phyloP scores from a whole-genome alignment of 1,140 invertebrate genomes.

The Diorhabda elongata region DNA sequence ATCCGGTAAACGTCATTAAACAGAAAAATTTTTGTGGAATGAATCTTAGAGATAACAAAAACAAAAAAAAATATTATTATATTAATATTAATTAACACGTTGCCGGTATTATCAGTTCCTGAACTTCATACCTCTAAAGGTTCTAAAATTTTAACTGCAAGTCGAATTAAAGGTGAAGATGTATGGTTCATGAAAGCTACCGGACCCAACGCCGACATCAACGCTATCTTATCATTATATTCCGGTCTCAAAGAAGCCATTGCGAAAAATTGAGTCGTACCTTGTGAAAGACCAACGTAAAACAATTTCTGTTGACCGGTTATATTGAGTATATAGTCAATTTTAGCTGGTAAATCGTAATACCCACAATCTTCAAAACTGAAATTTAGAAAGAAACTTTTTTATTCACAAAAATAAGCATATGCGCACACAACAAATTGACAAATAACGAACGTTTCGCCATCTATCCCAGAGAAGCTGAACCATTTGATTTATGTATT shows the following conservation, averaged over 20 bases:
- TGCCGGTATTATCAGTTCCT: too few species aligned
- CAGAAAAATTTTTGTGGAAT: too few species aligned
- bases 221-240: slow-evolving; percentile 56
- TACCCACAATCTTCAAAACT: slow-evolving; percentile 46
- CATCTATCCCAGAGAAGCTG: too few species aligned
- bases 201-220: slow-evolving; percentile 64
- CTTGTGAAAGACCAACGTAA: slow-evolving; percentile 47
- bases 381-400: slow-evolving; percentile 9
- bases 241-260: slow-evolving; percentile 61
- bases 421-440: too few species aligned
- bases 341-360: slow-evolving; percentile 58
- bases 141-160: slow-evolving; percentile 8
- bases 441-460: too few species aligned
- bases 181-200: slow-evolving; percentile 58
- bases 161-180: slow-evolving; percentile 6
- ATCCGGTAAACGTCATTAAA: too few species aligned
- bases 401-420: not conserved
- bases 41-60: too few species aligned
- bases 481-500: not conserved
- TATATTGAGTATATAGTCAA: slow-evolving; percentile 52
- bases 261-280: slow-evolving; percentile 60
- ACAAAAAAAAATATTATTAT: too few species aligned
- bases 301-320: slow-evolving; percentile 30
- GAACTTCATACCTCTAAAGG: not conserved
- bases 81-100: too few species aligned